Evolutionary conservation across 1,140 invertebrate species (phyloP), one percentile per base, ranked within the genome.

Genomic region (Euwallacea similis): DNA sequence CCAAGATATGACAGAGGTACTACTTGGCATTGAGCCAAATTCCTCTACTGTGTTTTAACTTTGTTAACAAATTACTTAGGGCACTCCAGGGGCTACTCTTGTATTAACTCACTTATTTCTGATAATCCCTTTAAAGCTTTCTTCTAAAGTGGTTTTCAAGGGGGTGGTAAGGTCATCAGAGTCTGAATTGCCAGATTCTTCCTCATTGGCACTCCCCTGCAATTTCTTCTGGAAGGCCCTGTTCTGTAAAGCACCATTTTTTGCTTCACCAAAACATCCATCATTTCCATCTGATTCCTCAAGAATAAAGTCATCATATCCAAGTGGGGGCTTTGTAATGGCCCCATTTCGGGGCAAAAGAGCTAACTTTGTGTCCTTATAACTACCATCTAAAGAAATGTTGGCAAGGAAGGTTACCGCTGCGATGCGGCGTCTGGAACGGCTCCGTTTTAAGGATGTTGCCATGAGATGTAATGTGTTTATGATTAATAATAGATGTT

Each of bases 371-470:
- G 92, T 94, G 82, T 96, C 94, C 76, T 88, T 88, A 83, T 95
- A 91, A 76, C 90, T 93, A 62, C 95, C 95, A 87, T 97, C 94
- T 65, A 97, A 85, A 66, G 95, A 96, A 79, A 98, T 97, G 85
- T 97, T 97, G 42, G 94, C 93, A 74, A 98, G 86, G 86, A 97
- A 98, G 76, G 92, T 93, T 72, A 95, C 86, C 74, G 94, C 94
- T 79, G 93, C 93, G 77, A 95, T 86, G 81, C 93, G 87, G 81
- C 91, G 86, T 77, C 93, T 86, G 76, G 87, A 86, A 73, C 84
- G 82, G 79, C 84, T 85, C 76, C 85, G 83, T 78, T 85, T 86
- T 69, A 85, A 73, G 76, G 85, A 83, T 77, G 81, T 83, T 67
- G 71, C 71, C 71, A 72, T 72, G 21, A 9, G 54, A 15, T 56